Conservation (phyloP, 1,140 invertebrate species). For the Lasaia peninsularis region DNA sequence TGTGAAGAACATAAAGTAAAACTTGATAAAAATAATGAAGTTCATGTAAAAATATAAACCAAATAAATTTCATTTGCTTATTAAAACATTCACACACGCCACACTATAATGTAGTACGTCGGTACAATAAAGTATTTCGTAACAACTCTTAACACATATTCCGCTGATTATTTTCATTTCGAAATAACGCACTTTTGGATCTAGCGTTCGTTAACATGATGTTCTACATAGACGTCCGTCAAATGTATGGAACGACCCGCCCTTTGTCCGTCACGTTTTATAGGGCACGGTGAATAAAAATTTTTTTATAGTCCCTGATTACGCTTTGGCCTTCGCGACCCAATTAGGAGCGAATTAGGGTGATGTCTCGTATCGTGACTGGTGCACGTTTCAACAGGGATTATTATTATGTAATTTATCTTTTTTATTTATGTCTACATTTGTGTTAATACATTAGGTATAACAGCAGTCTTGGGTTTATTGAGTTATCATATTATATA, state of each 20-base stretch:
- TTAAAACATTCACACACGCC: too few relatives aligned
- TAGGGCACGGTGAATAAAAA: neutral
- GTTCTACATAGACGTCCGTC: neutral
- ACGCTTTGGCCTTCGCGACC: neutral
- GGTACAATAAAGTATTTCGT: too few relatives aligned
- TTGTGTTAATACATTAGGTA: neutral
- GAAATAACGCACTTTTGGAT: neutral
- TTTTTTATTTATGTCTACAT: neutral
- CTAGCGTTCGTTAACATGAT: neutral
- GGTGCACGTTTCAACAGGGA: neutral
- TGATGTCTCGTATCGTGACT: slow-evolving; percentile 1
- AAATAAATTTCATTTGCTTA: too few relatives aligned
- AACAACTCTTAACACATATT: too few relatives aligned
- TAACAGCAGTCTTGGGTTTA: neutral
- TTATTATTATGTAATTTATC: neutral
- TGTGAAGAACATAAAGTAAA: too few relatives aligned
- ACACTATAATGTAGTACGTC: too few relatives aligned
- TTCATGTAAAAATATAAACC: too few relatives aligned
- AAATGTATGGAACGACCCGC: neutral
- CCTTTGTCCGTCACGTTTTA: neutral
- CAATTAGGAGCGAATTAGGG: slow-evolving; percentile 1
- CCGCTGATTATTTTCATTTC: too few relatives aligned
- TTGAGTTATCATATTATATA: too few relatives aligned
- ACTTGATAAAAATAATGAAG: too few relatives aligned
- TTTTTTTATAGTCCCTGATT: slow-evolving; percentile 1